Evolutionary conservation across 2,888 invertebrate species (phyloP), one percentile per base, ranked within the genome.

Genomic region (Mellilla xanthometata): DNA sequence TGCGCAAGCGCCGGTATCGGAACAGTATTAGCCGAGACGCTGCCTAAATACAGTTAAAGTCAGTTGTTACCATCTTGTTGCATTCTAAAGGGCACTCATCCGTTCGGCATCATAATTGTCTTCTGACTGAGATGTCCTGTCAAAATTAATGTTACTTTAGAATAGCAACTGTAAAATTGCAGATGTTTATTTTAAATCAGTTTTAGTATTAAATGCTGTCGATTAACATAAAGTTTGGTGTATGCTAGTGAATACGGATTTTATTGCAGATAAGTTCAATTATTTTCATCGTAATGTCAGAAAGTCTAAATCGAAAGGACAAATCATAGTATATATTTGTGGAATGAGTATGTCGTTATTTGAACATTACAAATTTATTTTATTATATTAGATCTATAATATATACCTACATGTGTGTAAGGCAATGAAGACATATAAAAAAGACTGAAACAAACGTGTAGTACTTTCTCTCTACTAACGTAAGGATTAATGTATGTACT

Each of bases 1-100:
- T 87, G 88, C 86, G 87, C 80, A 72, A 71, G 74, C 84, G 83
- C 76, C 81, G 85, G 60, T 60, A 68, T 65, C 83, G 68, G 62
- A 71, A 67, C 81, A 62, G 71, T 72, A 76, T 86, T 85, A 77
- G 79, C 72, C 62, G 65, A 65, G 66, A 56, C 56, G 62, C 70
- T 62, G 61, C 62, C 60, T 55, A 65, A 68, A 70, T 67, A 61
- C 66, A 67, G 58, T 72, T 72, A 69, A 76, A 77, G 68, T 77
- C 79, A 75, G 66, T 77, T 75, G 76, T 76, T 72, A 72, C 70
- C 70, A 60, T 65, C 63, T 76, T 72, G 67, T 70, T 74, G 66
- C 74, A 69, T 55, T 64, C 53, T 56, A 68, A 75, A 75, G 68
- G 66, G 66, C 53, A 52, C 49, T 46, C 43, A 31, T 59, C 35